Evolutionary conservation across 2,797 vertebrate species (phyloP), one percentile per base, ranked within the genome.

Genomic region (Philypnodon macrostomus): DNA sequence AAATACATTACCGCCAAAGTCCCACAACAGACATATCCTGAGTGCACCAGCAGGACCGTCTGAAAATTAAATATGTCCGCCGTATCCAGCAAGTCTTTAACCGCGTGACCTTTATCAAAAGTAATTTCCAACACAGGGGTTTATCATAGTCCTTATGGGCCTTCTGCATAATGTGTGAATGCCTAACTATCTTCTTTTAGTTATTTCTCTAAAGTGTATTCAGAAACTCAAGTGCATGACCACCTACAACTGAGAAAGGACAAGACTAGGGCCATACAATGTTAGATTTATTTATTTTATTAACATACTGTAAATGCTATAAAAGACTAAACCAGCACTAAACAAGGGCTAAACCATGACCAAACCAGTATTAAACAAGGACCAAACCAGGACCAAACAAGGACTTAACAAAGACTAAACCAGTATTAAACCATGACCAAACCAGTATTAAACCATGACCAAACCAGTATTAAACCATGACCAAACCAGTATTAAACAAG

Each of bases 91-190:
- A 56, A 63, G 60, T 66, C 64, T 85, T 86, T 80, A 79, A 85
- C 80, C 57, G 27, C 27, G 53, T 75, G 79, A 83, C 83, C 82
- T 87, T 85, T 77, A 65, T 82, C 78, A 73, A 63, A 79, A 75
- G 67, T 73, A 65, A 80, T 85, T 82, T 85, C 48, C 60, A 67
- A 51, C 59, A 46, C 30, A 59, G 70, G 52, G 56, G 50, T 73
- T 80, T 70, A 79, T 77, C 68, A 55, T 19, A 30, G 47, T 61
- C 67, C 59, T 53, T 38, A 46, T 6, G 40, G 70, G 58, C 67
- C 31, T 24, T 30, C 50, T 67, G 61, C 67, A 71, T 73, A 67
- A 73, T 56, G 66, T 41, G 73, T 46, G 41, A 41, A 12, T 51
- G 58, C 49, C 55, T 77, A 73, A 76, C 47, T 14, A 38, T 24